These are phyloP conservation scores for Nylanderia fulva DNA, from an alignment of 1,140 invertebrate species.

Conservation along the genomic window DNA sequence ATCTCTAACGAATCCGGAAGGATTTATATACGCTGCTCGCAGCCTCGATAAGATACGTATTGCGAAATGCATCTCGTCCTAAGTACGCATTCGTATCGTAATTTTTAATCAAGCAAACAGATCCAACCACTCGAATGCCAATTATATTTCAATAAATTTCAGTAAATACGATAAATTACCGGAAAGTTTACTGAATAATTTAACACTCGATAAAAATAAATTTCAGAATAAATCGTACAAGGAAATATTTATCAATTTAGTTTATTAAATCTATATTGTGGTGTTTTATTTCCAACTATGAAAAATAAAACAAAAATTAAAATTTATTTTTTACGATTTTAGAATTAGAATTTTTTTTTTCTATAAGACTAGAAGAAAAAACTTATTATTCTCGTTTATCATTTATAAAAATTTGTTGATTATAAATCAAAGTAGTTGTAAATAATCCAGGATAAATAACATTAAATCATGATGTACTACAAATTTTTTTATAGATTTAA, in stretches of 20 bases:
- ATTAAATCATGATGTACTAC: background rate
- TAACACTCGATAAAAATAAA: background rate
- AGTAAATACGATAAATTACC: background rate
- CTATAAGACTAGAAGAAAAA: background rate
- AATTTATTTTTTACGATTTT: background rate
- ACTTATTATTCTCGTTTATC: background rate
- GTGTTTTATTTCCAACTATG: background rate
- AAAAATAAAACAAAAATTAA: background rate
- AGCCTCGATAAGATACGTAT: constrained; percentile 7
- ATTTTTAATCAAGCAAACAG: background rate
- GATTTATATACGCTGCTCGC: constrained; percentile 34
- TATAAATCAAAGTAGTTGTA: background rate
- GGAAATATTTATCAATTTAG: background rate
- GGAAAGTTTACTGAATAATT: constrained; percentile 26
- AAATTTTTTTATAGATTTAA: background rate
- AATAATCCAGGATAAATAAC: background rate
- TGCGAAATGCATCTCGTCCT: background rate
- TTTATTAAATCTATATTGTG: background rate
- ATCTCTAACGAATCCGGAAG: constrained; percentile 35
- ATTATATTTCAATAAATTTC: background rate
- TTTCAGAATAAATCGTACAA: background rate
- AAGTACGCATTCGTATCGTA: background rate
- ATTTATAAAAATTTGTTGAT: background rate
- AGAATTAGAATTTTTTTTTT: background rate
- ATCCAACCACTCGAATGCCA: background rate